These are phyloP conservation scores for Nysson spinosus DNA, from an alignment of 2,888 invertebrate genomes.

Conservation along the genomic window DNA sequence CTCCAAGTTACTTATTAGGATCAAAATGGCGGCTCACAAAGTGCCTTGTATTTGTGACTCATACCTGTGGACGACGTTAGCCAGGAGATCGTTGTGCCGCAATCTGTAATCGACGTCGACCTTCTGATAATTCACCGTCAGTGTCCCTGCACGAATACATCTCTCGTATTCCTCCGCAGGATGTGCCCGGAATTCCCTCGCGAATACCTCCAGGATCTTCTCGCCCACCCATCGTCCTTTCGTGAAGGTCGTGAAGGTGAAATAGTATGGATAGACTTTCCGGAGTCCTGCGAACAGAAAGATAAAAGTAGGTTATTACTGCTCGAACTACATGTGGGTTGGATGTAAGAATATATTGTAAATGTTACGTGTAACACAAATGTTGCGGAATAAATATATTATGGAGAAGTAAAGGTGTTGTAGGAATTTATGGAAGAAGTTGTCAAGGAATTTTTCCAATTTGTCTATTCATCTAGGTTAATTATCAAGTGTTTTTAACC, in stretches of 20 bases:
- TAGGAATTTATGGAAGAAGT: no score
- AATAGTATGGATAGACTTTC: conserved; percentile 98
- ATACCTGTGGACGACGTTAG: conserved; percentile 96
- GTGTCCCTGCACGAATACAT: conserved; percentile 92
- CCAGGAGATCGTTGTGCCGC: conserved; percentile 94
- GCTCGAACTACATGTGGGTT: no score
- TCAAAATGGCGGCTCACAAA: no score
- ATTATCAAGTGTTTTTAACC: no score
- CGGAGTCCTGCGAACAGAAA: conserved; percentile 85
- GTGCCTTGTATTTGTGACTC: no score
- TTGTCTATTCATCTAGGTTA: no score
- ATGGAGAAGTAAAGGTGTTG: no score
- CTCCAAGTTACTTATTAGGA: no score
- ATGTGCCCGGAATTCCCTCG: conserved; percentile 95
- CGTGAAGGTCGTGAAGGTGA: conserved; percentile 96
- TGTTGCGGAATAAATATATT: no score
- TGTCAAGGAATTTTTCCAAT: no score
- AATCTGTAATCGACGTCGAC: conserved; percentile 94
- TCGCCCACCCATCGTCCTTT: conserved; percentile 98
- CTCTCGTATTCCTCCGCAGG: conserved; percentile 95
- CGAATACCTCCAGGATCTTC: conserved; percentile 94
- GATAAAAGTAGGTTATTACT: not conserved
- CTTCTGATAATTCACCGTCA: conserved; percentile 95
- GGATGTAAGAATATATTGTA: no score
- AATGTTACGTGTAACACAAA: no score